Conservation (phyloP, 2,113 vertebrate species). For the Eurystomus gularis region DNA sequence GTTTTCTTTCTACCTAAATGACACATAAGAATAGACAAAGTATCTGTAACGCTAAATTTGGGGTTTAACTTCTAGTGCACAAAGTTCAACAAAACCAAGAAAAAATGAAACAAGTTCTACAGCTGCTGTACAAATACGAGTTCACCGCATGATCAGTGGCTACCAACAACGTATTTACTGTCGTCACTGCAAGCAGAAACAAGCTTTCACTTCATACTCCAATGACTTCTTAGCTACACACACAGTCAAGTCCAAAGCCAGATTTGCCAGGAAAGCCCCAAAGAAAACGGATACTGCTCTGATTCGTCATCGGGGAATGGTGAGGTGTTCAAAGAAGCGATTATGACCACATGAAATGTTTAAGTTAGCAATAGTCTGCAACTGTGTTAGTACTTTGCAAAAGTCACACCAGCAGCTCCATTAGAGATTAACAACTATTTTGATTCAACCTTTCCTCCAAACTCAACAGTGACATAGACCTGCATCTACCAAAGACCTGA, state of each 20-base stretch:
- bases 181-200: background rate
- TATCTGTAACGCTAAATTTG: background rate
- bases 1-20: background rate
- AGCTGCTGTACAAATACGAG: background rate
- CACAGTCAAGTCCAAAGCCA: background rate
- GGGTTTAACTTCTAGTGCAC: background rate
- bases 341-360: background rate
- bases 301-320: background rate
- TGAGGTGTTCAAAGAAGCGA: background rate
- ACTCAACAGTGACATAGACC: background rate
- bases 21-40: background rate
- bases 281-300: background rate
- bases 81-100: background rate
- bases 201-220: background rate
- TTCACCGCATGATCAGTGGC: rapidly evolving
- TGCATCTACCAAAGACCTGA: background rate
- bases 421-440: background rate
- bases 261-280: background rate
- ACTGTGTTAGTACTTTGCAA: background rate
- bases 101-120: background rate
- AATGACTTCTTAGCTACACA: background rate
- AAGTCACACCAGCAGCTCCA: background rate
- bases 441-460: background rate
- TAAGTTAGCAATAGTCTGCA: background rate
- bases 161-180: background rate